Percentiles rank a stretch among this genome's conserved stretches.
phyloP scores from a whole-genome alignment of 2,888 invertebrate species.

The Cheilosia urbana region DNA sequence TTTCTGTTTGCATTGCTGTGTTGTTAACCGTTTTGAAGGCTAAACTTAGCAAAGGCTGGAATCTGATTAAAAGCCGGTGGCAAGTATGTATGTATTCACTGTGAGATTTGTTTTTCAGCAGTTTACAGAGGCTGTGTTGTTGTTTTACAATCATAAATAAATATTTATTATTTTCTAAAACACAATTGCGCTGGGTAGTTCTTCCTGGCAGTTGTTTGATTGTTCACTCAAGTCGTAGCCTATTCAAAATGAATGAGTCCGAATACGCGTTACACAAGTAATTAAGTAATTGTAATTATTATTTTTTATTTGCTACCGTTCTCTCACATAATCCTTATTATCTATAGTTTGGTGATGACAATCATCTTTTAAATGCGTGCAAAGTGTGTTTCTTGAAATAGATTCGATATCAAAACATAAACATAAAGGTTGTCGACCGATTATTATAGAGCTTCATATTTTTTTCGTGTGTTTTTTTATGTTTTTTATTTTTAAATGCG shows the following conservation, averaged over 20 bases:
- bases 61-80: neutral
- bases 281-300: slow-evolving; percentile 1
- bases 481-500: slow-evolving; percentile 1
- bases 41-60: too few relatives aligned
- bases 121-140: too few relatives aligned
- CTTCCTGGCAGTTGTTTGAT: too few relatives aligned
- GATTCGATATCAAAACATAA: neutral
- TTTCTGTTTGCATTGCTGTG: neutral
- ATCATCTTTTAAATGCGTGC: neutral
- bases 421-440: slow-evolving; percentile 33
- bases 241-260: too few relatives aligned
- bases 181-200: too few relatives aligned
- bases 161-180: too few relatives aligned
- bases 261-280: neutral
- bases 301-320: neutral
- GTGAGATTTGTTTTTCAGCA: too few relatives aligned
- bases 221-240: too few relatives aligned
- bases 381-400: slow-evolving; percentile 27
- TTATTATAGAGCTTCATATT: slow-evolving; percentile 26
- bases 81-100: too few relatives aligned
- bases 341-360: too few relatives aligned
- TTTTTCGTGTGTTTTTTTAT: neutral
- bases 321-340: neutral
- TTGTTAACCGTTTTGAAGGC: neutral
- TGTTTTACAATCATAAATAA: too few relatives aligned